Evolutionary conservation across 2,113 vertebrate genomes (phyloP), one percentile per base, ranked within the genome.

Genomic region (Rhynchomys soricoides): DNA sequence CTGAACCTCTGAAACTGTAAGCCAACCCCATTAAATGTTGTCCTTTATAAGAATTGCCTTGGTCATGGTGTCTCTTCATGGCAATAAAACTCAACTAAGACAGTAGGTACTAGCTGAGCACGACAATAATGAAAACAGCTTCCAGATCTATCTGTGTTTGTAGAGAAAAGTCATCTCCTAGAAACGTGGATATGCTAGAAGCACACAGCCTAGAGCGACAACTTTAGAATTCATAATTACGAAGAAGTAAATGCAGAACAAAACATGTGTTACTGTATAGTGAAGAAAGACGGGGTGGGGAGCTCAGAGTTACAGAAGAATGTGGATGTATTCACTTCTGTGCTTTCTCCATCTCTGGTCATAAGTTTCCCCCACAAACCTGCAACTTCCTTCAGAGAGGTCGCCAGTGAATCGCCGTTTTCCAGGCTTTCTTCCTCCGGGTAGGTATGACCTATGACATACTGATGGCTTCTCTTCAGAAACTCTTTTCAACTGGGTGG

Each of bases 101-200:
- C 66, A 68, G 50, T 48, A 52, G 3, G 29, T 89, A 9, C 77
- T 45, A 75, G 12, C 45, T 31, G 71, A 73, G 24, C 13, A 77
- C 82, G 70, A 86, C 40, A 55, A 79, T 57, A 85, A 64, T 15
- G 7, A 48, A 94, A 55, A 73, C 48, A 89, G 7, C 22, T 96
- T 16, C 40, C 50, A 93, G 75, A 85, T 93, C 75, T 26, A 31
- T 71, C 87, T 81, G 10, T 86, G 10, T 55, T 95, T 82, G 74
- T n/a, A 94, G 68, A 75, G n/a, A 91, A 90, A 97, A 94, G 40
- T 66, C 62, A 4, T 81, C 3, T 64, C 89, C 22, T 93, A 34
- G 34, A 45, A 75, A 75, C 88, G 73, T 89, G 71, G 24, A 75
- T 90, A 73, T 48, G 71, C 3, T 7, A 19, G 37, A 86, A 66